Evolutionary conservation across 2,113 vertebrate genomes (phyloP).

Genomic region (Acrocephalus arundinaceus): DNA sequence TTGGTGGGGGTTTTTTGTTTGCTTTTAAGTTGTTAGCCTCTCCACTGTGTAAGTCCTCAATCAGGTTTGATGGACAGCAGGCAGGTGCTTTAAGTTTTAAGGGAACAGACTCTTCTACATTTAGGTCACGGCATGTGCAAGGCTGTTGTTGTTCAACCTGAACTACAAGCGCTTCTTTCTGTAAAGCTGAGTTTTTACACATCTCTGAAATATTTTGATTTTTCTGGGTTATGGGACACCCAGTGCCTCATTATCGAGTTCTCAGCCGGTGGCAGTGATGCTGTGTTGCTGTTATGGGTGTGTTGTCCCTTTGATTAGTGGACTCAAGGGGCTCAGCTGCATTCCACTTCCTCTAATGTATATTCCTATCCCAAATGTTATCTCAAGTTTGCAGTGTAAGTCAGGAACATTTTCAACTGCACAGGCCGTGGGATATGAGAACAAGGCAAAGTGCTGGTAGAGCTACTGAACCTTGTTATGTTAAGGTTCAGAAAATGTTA

Average conservation of each 20-base stretch:
- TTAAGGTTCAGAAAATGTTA: background rate
- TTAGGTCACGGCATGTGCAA: background rate
- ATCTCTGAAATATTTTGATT: background rate
- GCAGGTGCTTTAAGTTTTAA: background rate
- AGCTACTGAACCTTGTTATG: background rate
- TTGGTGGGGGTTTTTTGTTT: fast-evolving
- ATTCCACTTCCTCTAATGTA: background rate
- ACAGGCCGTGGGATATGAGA: background rate
- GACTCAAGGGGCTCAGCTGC: background rate
- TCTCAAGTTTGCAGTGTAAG: background rate
- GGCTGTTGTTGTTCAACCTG: background rate
- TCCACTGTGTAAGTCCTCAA: background rate
- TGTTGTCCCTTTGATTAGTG: background rate
- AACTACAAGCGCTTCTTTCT: background rate
- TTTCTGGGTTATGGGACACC: background rate
- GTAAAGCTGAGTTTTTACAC: background rate
- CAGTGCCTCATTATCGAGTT: fast-evolving
- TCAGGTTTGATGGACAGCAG: background rate
- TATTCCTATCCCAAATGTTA: background rate
- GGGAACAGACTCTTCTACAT: background rate
- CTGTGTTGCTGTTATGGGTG: background rate
- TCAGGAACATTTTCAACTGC: background rate
- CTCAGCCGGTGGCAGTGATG: background rate
- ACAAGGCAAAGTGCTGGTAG: background rate
- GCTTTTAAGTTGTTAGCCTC: background rate